These are phyloP conservation scores for Biston betularia DNA, from an alignment of 2,888 invertebrate genomes.

Conservation along the genomic window DNA sequence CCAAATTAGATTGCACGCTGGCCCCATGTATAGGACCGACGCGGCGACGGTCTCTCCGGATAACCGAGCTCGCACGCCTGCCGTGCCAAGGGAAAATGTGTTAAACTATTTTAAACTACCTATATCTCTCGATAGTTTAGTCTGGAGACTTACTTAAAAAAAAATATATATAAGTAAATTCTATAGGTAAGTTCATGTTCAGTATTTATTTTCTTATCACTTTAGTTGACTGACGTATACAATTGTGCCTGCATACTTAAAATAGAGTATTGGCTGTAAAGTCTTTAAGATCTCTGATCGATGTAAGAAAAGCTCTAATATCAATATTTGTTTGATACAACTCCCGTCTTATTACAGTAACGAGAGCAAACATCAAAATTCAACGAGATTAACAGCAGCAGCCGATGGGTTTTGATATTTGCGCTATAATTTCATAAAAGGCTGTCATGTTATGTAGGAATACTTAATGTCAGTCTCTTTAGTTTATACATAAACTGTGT, in stretches of 20 bases:
- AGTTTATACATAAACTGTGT: no score
- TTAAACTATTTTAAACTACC: slow-evolving; percentile 48
- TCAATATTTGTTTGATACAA: slow-evolving; percentile 76
- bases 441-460: no score
- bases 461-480: no score
- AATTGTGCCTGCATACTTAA: no score
- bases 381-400: slow-evolving; percentile 57
- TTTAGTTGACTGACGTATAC: not conserved
- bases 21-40: slow-evolving; percentile 42
- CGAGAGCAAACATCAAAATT: slow-evolving; percentile 76
- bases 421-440: not conserved
- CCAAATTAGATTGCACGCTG: slow-evolving; percentile 87
- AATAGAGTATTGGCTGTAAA: not conserved
- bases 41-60: slow-evolving; percentile 54
- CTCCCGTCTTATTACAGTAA: slow-evolving; percentile 73
- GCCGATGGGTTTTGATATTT: slow-evolving; percentile 51
- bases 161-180: no score
- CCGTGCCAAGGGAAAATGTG: slow-evolving; percentile 57
- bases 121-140: no score
- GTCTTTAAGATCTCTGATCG: slow-evolving; percentile 55
- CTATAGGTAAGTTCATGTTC: not conserved
- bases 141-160: no score
- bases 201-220: no score
- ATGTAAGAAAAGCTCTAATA: slow-evolving; percentile 63
- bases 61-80: slow-evolving; percentile 54